phyloP scores from a whole-genome alignment of 2,888 invertebrate species.

The Lampropteryx suffumata region DNA sequence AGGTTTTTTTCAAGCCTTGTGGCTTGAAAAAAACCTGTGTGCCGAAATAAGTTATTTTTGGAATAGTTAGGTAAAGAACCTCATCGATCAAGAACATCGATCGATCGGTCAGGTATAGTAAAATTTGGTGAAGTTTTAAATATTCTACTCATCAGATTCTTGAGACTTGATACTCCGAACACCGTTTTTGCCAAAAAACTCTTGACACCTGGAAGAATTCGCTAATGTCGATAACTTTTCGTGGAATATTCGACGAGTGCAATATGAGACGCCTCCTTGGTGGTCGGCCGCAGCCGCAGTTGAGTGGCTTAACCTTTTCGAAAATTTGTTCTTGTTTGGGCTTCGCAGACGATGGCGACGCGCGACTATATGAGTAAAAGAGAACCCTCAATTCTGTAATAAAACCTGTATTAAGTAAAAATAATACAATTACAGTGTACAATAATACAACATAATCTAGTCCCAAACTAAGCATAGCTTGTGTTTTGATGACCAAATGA shows the following conservation, averaged over 20 bases:
- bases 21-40: not conserved
- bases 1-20: slow-evolving; percentile 27
- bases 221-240: slow-evolving; percentile 65
- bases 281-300: slow-evolving; percentile 74
- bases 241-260: slow-evolving; percentile 57
- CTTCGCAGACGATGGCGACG: too few relatives aligned
- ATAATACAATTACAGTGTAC: too few relatives aligned
- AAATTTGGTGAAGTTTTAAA: not conserved
- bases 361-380: too few relatives aligned
- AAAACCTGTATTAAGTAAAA: too few relatives aligned
- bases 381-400: too few relatives aligned
- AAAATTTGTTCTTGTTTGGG: slow-evolving; percentile 24
- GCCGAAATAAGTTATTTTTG: slow-evolving; percentile 28
- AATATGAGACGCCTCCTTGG: slow-evolving; percentile 67
- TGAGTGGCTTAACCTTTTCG: slow-evolving; percentile 43
- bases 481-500: too few relatives aligned
- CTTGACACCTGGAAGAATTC: slow-evolving; percentile 65
- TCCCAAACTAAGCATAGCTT: too few relatives aligned
- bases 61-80: slow-evolving; percentile 15
- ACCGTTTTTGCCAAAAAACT: slow-evolving; percentile 40
- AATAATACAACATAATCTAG: too few relatives aligned
- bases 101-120: slow-evolving; percentile 1
- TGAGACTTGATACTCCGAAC: slow-evolving; percentile 15
- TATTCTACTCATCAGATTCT: slow-evolving; percentile 11
- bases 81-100: too few relatives aligned